Evolutionary conservation across 2,797 vertebrate species (phyloP), one percentile per base, ranked within the genome.

Genomic region (Hippocampus kuda): DNA sequence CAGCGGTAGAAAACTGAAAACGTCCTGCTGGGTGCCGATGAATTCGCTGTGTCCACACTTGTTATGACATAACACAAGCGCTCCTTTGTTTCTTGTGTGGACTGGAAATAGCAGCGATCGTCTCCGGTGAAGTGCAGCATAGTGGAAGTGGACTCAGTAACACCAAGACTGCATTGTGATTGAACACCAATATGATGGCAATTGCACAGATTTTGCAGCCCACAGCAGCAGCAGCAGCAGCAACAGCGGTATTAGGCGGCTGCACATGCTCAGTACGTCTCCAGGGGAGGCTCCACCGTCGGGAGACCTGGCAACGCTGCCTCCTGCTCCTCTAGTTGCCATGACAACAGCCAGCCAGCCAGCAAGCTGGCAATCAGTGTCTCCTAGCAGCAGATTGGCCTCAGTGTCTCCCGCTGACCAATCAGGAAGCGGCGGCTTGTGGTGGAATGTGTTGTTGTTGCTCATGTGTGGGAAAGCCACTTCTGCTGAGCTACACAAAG

Each of bases 371-470:
- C 61, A 65, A 65, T 79, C 78, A 68, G 65, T 61, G 78, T 85
- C 80, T 87, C 86, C 72, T 86, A 80, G 86, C 83, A 87, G 87
- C 88, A 89, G 86, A 89, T 86, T 88, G 80, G 78, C 77, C 82
- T 85, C 46, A 75, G 81, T 77, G 74, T 74, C 74, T 49, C 10
- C 34, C 22, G 68, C 63, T 1, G 49, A 83, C 86, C 89, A 88
- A 87, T 89, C 81, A 77, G 70, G 71, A 68, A 68, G 65, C 68
- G 20, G 68, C 30, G 51, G 67, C 68, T 68, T 72, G 78, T 68
- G 30, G 72, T 81, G 79, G 79, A 81, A 83, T 82, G 79, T 73
- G 77, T 48, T 82, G 83, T 77, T 79, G 81, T 75, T n/a, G 70
- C 77, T 79, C 70, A 64, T 57, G 67, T 75, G 79, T 68, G 68